Evolutionary conservation across 2,888 invertebrate genomes (phyloP).

Genomic region (Andrena trimmerana): DNA sequence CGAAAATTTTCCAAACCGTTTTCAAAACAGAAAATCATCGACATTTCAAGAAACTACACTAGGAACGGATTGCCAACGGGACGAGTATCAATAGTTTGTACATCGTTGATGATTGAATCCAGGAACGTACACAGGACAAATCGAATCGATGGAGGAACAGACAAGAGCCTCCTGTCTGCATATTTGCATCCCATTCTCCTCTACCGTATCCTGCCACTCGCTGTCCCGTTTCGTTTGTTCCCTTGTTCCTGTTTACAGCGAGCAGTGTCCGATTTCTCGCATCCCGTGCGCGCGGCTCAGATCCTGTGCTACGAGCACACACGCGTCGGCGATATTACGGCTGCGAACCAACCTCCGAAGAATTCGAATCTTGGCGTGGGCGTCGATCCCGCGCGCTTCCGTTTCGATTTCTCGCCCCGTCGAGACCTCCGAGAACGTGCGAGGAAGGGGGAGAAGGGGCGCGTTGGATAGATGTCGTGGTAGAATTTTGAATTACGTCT

Average conservation of each 20-base stretch:
- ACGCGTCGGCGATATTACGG: constrained; percentile 18
- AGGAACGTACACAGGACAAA: constrained; percentile 28
- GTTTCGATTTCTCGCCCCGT: constrained; percentile 13
- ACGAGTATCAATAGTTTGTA: constrained; percentile 36
- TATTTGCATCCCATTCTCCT: constrained; percentile 42
- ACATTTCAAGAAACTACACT: not conserved
- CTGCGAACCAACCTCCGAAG: not conserved
- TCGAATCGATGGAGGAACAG: constrained; percentile 52
- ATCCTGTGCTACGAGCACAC: constrained; percentile 41
- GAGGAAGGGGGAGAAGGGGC: not conserved
- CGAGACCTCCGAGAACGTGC: not conserved
- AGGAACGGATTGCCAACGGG: constrained; percentile 20
- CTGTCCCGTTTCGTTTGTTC: constrained; percentile 42
- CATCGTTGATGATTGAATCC: constrained; percentile 40
- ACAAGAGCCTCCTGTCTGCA: constrained; percentile 30
- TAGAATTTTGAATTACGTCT: not conserved
- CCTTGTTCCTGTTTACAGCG: constrained; percentile 49
- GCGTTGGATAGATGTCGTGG: not conserved
- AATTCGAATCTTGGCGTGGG: constrained; percentile 1
- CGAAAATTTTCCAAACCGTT: not conserved
- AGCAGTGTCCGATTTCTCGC: constrained; percentile 42
- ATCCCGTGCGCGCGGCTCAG: constrained; percentile 24
- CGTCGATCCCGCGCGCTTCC: constrained; percentile 1
- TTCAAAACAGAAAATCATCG: not conserved
- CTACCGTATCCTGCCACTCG: constrained; percentile 24